Base-by-base conservation (phyloP, 2,113 vertebrate genomes). In the Calidris pygmaea region DNA sequence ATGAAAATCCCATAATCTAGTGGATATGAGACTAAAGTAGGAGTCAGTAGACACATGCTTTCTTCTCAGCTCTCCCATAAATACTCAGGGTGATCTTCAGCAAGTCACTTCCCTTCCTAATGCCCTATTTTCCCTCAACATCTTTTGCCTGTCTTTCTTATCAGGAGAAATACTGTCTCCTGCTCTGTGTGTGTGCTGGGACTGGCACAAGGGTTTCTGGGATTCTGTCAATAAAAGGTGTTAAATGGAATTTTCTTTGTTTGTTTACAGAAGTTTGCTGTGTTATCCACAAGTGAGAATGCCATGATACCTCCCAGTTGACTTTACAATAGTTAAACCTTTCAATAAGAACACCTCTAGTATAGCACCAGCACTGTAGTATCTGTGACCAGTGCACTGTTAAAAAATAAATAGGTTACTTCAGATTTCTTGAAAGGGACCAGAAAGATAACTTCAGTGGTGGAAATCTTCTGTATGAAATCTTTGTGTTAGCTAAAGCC, bases 391-490 rank as follows among this genome's bases (percentile, higher is more conserved):
- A 65, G n/a, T 2, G 20, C 45, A n/a, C 39, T 50, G 27, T 7
- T 85, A 58, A 74, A 86, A 90, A 92, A 81, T 77, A 92, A 96
- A 93, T 55, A 82, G 30, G 14, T 67, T 82, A n/a, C 26, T 92
- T 88, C 34, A 86, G 60, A 78, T 77, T 86, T 60, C 71, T 84
- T 90, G 56, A 96, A 93, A 87, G 72, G 45, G 6, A 52, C n/a
- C 72, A 90, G 78, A 93, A 93, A 81, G 88, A 92, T 71, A 95
- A 80, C 43, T 89, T 89, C 13, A 67, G 72, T 17, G 53, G 72
- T 60, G 78, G 20, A 66, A 92, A 30, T 39, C 63, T 76, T 65
- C 88, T 94, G 81, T 95, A 89, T 89, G 84, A 92, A 91, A 90
- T 77, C 91, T 94, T 88, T 96, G 63, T 95, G 50, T 32, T 37